These are phyloP conservation scores for Caenorhabditis macrosperma DNA, from an alignment of 2,888 invertebrate species.

Conservation along the genomic window DNA sequence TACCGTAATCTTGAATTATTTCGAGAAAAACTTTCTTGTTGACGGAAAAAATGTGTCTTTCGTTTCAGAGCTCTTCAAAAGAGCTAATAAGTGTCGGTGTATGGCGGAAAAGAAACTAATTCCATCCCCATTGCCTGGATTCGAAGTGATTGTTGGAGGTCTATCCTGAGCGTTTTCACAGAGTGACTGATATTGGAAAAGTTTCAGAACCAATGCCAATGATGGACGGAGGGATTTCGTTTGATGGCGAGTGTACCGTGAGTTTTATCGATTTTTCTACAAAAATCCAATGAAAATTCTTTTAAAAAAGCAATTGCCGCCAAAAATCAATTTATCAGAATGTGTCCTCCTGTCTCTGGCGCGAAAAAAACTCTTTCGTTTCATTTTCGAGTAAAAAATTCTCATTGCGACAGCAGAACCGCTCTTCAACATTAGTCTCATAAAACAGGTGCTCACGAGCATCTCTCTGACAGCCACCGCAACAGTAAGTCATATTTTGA, in stretches of 20 bases:
- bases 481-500: too few species aligned
- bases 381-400: too few species aligned
- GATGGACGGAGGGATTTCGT: neutral
- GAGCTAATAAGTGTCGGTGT: neutral
- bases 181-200: neutral
- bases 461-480: too few species aligned
- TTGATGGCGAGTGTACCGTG: conserved; percentile 13
- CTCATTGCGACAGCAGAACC: too few species aligned
- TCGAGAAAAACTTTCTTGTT: too few species aligned
- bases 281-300: neutral
- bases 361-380: neutral
- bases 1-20: neutral
- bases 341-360: neutral
- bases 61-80: conserved; percentile 15
- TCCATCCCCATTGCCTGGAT: neutral
- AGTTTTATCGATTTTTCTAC: conserved; percentile 1
- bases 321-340: neutral
- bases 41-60: neutral
- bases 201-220: neutral
- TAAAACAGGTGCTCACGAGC: too few species aligned
- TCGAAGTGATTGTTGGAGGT: conserved; percentile 32
- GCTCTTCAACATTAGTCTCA: too few species aligned
- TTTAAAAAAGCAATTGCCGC: neutral
- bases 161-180: neutral
- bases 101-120: conserved; percentile 5